These are phyloP conservation scores for Xiphophorus birchmanni DNA, from an alignment of 2,797 vertebrate species.

Conservation along the genomic window DNA sequence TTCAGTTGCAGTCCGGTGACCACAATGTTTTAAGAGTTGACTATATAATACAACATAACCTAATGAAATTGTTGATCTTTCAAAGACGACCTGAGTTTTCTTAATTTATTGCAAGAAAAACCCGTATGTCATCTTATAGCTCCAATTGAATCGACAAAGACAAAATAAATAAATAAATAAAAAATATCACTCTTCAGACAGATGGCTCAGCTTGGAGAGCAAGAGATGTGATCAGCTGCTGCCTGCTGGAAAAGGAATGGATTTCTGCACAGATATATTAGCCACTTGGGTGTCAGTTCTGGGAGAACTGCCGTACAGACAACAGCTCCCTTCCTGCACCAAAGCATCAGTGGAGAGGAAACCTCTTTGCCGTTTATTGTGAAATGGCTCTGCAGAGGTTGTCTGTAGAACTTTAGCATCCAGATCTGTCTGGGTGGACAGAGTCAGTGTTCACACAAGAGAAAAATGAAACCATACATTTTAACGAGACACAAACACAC, in stretches of 20 bases:
- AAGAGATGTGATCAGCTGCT: conserved; percentile 58
- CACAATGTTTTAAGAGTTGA: conserved; percentile 11
- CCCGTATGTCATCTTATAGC: conserved; percentile 44
- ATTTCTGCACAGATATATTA: conserved; percentile 61
- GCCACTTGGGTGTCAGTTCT: conserved; percentile 56
- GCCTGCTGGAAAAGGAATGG: conserved; percentile 56
- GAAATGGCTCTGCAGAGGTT: conserved; percentile 31
- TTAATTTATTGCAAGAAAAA: conserved; percentile 33
- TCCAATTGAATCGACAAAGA: conserved; percentile 54
- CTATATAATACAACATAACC: conserved; percentile 10
- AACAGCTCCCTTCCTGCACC: conserved; percentile 37
- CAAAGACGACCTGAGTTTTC: conserved; percentile 28
- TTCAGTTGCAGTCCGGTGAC: conserved; percentile 21
- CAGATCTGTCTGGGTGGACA: conserved; percentile 19
- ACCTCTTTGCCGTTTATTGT: conserved; percentile 34
- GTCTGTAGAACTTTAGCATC: conserved; percentile 14
- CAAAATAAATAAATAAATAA: conserved; percentile 20
- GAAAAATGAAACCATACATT: conserved; percentile 11
- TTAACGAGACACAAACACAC: background rate
- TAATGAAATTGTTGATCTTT: conserved; percentile 24
- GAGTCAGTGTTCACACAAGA: conserved; percentile 20
- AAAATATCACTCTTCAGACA: conserved; percentile 60
- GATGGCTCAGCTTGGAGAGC: conserved; percentile 49
- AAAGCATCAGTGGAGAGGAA: conserved; percentile 26
- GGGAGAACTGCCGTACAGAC: conserved; percentile 46